phyloP scores from a whole-genome alignment of 2,888 invertebrate genomes.

The Hirudinaria manillensis region DNA sequence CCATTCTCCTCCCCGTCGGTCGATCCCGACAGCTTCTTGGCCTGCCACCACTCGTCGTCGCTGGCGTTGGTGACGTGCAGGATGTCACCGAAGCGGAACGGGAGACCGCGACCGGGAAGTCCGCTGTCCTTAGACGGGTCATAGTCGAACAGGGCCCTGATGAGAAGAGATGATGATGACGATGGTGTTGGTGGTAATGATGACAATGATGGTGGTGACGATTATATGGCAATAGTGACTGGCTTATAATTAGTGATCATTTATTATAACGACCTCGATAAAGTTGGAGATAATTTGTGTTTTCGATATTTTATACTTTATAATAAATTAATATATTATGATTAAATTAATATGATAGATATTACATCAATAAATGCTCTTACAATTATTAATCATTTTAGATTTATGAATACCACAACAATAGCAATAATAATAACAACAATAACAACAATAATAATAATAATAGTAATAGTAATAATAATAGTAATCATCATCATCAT shows the following conservation, averaged over 20 bases:
- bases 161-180: neutral
- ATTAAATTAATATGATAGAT: too few species aligned
- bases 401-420: neutral
- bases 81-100: conserved; percentile 94
- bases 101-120: conserved; percentile 84
- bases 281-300: too few species aligned
- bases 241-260: too few species aligned
- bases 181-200: conserved; percentile 3
- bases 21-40: conserved; percentile 55
- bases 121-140: conserved; percentile 96
- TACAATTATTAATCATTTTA: too few species aligned
- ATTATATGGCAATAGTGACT: neutral
- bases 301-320: too few species aligned
- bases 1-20: conserved; percentile 10
- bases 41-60: conserved; percentile 99
- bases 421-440: neutral
- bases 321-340: too few species aligned
- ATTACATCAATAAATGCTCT: too few species aligned
- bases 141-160: conserved; percentile 92
- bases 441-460: neutral
- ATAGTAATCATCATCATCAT: too few species aligned
- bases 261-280: too few species aligned
- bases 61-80: conserved; percentile 96
- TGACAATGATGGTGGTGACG: neutral
- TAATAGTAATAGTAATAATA: too few species aligned